These are phyloP conservation scores for Biston stratarius DNA, from an alignment of 2,888 invertebrate species.

Conservation along the genomic window DNA sequence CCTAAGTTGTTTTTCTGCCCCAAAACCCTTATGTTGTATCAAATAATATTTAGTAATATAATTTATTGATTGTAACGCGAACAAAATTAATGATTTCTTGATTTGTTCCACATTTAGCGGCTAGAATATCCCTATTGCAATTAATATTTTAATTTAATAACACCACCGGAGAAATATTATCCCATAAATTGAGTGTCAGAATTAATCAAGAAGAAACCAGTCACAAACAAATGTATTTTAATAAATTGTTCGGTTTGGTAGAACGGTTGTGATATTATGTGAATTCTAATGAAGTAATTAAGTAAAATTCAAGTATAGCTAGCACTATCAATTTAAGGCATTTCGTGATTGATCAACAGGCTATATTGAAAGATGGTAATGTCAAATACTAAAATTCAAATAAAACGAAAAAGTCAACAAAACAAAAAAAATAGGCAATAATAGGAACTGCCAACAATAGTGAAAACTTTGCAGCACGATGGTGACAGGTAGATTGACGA, in stretches of 20 bases:
- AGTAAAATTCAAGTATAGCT: background rate
- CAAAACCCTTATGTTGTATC: background rate
- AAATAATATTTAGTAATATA: slow-evolving; percentile 13
- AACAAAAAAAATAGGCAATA: too few species aligned
- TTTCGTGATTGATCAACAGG: background rate
- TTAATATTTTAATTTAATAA: slow-evolving; percentile 45
- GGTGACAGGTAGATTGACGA: too few species aligned
- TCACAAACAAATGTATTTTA: slow-evolving; percentile 10
- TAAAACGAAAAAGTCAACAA: too few species aligned
- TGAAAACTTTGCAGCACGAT: too few species aligned
- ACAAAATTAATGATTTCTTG: slow-evolving; percentile 50
- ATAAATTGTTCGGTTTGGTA: slow-evolving; percentile 12
- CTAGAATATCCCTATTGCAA: slow-evolving; percentile 35
- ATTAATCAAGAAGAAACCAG: slow-evolving; percentile 27
- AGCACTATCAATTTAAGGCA: background rate
- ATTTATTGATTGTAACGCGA: slow-evolving; percentile 46
- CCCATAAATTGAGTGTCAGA: slow-evolving; percentile 28
- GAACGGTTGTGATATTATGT: background rate
- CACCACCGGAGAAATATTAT: slow-evolving; percentile 21
- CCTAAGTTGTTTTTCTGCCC: too few species aligned
- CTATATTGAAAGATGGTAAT: too few species aligned
- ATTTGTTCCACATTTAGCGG: slow-evolving; percentile 24
- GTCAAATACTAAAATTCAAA: too few species aligned
- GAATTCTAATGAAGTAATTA: background rate
- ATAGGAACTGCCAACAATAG: too few species aligned